These are phyloP conservation scores for Vidua macroura DNA, from an alignment of 2,113 vertebrate species.

Conservation along the genomic window DNA sequence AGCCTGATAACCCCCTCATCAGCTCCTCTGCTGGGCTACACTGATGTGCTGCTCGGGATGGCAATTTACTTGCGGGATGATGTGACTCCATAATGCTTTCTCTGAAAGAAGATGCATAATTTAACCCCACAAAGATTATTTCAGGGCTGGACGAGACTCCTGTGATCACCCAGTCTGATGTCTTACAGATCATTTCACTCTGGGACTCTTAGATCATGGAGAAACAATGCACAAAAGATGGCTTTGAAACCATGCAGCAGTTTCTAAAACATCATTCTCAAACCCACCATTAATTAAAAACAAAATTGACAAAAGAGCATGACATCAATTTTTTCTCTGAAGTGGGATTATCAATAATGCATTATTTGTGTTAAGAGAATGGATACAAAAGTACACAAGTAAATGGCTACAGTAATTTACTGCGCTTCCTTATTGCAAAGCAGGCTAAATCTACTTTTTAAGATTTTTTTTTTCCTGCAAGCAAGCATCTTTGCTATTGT, in stretches of 20 bases:
- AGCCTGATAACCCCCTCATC: not conserved
- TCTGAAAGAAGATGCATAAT: not conserved
- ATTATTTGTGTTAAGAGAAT: conserved; percentile 17
- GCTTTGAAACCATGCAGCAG: not conserved
- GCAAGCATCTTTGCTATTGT: not conserved
- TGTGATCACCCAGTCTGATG: not conserved
- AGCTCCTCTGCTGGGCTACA: not conserved
- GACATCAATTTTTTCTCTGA: conserved; percentile 20
- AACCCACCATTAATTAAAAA: conserved; percentile 17
- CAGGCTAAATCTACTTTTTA: not conserved
- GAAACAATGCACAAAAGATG: not conserved
- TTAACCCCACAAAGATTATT: not conserved
- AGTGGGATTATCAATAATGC: conserved; percentile 39
- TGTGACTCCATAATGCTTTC: not conserved
- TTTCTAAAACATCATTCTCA: not conserved
- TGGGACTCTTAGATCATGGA: not conserved
- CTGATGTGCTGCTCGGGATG: not conserved
- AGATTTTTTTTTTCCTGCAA: not conserved
- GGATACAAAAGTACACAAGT: conserved; percentile 24
- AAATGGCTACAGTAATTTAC: conserved; percentile 18
- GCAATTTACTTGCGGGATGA: not conserved
- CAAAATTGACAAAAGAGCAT: conserved; percentile 20
- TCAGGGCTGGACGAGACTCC: not conserved
- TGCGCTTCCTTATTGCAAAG: not conserved
- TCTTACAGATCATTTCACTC: not conserved